phyloP scores from a whole-genome alignment of 2,888 invertebrate genomes.

The Amphimallon solstitiale region DNA sequence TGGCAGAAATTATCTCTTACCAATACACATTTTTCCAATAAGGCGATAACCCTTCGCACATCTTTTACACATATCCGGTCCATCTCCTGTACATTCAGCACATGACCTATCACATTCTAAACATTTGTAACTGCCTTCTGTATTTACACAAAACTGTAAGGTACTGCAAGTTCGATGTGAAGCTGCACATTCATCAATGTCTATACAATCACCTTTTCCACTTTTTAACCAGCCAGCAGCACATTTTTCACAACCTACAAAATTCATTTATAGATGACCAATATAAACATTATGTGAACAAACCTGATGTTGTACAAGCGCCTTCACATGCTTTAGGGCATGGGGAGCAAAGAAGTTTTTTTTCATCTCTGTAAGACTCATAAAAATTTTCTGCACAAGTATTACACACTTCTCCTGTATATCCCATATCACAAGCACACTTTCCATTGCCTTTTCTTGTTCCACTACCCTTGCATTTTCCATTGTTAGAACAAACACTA shows the following conservation, averaged over 20 bases:
- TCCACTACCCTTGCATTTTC: conserved; percentile 82
- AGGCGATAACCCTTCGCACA: conserved; percentile 80
- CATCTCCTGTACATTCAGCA: conserved; percentile 85
- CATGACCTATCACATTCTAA: conserved; percentile 88
- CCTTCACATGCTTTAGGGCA: conserved; percentile 85
- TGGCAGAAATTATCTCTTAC: conserved; percentile 63
- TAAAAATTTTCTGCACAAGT: conserved; percentile 81
- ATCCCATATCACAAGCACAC: conserved; percentile 87
- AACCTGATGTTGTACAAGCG: conserved; percentile 77
- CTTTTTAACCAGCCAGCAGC: conserved; percentile 79
- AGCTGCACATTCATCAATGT: conserved; percentile 84
- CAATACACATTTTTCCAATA: conserved; percentile 80
- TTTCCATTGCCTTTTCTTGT: conserved; percentile 93
- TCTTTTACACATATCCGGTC: conserved; percentile 88
- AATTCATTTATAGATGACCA: not conserved
- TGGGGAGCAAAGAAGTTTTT: conserved; percentile 77
- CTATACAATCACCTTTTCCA: conserved; percentile 79
- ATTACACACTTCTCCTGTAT: conserved; percentile 80
- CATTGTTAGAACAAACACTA: conserved; percentile 83
- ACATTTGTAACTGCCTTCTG: conserved; percentile 85
- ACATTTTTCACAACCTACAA: conserved; percentile 70
- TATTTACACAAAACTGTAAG: conserved; percentile 89
- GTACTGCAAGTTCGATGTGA: conserved; percentile 66
- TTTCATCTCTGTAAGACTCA: conserved; percentile 77
- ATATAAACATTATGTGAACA: not conserved